Conservation (phyloP, 2,888 invertebrate species). For the Alloscopus bannaensis region DNA sequence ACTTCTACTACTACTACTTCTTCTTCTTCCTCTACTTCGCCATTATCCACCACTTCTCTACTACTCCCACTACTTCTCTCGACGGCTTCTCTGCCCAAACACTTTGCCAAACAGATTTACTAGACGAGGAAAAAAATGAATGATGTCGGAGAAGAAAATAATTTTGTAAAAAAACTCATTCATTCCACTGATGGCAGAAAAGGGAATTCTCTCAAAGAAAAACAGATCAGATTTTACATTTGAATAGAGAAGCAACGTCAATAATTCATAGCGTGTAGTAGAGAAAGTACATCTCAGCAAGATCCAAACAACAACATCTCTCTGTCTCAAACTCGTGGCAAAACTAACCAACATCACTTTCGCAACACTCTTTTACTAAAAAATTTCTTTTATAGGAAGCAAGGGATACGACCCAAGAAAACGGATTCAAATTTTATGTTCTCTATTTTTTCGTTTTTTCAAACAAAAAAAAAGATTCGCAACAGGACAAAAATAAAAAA, state of each 20-base stretch:
- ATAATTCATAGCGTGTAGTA: too few relatives aligned
- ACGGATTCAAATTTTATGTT: too few relatives aligned
- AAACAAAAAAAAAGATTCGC: too few relatives aligned
- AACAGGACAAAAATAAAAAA: too few relatives aligned
- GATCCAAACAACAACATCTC: not conserved
- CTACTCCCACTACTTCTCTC: too few relatives aligned
- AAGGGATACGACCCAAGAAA: too few relatives aligned
- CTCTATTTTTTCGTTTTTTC: too few relatives aligned
- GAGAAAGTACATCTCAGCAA: conserved; percentile 6
- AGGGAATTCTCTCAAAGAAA: conserved; percentile 8
- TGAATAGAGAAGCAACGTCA: too few relatives aligned
- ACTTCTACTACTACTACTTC: conserved; percentile 30
- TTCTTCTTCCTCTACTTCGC: conserved; percentile 12
- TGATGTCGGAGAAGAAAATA: not conserved
- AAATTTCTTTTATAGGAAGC: too few relatives aligned
- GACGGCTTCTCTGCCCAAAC: not conserved
- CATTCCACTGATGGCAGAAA: not conserved
- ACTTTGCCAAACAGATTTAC: conserved; percentile 9
- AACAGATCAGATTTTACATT: not conserved
- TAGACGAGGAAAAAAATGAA: too few relatives aligned
- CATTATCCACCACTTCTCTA: not conserved
- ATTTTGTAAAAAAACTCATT: conserved; percentile 5
- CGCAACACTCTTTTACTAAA: too few relatives aligned
- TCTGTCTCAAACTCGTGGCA: too few relatives aligned
- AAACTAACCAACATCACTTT: conserved; percentile 9